Percentiles rank a stretch among this genome's conserved stretches.
Evolutionary conservation across 2,888 invertebrate species (phyloP).

Genomic region (Meloe dianella): DNA sequence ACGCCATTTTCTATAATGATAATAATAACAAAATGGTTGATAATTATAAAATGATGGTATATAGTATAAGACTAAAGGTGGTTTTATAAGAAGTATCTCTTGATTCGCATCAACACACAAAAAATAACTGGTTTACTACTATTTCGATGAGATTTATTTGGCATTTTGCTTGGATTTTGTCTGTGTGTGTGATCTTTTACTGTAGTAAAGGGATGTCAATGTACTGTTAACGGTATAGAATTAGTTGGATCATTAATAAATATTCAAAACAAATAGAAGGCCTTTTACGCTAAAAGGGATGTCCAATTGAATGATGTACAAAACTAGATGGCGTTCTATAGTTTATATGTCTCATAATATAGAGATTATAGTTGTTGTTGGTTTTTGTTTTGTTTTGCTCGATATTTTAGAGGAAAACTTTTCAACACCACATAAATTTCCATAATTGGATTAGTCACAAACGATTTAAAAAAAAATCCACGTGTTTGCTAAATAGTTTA

Average conservation of each 20-base stretch:
- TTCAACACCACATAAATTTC: neutral
- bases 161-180: conserved; percentile 8
- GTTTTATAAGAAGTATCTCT: neutral
- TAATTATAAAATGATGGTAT: neutral
- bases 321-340: no score
- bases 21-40: neutral
- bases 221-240: conserved; percentile 10
- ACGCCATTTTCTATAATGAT: neutral
- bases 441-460: neutral
- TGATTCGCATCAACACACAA: neutral
- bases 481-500: neutral
- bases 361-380: no score
- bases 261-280: conserved; percentile 11
- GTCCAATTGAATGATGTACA: neutral
- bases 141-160: conserved; percentile 9
- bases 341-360: neutral
- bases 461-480: neutral
- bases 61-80: neutral
- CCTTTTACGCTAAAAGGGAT: no score
- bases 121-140: conserved; percentile 14
- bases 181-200: conserved; percentile 10
- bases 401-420: neutral
- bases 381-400: neutral
- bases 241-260: conserved; percentile 6
- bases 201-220: conserved; percentile 13